Base-by-base conservation (phyloP, 2,797 vertebrate genomes). In the Mus spretus region DNA sequence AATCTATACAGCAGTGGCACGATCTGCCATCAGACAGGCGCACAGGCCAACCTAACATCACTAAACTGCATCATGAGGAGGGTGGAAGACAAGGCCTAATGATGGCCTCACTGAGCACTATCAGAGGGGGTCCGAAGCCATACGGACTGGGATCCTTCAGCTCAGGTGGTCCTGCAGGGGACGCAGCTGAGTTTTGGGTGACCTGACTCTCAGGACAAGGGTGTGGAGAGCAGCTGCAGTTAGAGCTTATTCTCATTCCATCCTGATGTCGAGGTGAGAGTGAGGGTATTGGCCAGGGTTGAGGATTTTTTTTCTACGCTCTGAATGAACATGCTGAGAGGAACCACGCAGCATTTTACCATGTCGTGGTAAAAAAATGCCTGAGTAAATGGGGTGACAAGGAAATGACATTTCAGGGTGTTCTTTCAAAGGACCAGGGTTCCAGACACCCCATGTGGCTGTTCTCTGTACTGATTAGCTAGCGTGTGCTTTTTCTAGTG, bases 1-100 rank as follows among this genome's bases (percentile, higher is more conserved):
- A 99, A 99, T 99, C 99, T 98, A 99, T 99, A 99, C 93, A 34
- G 26, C 37, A 19, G n/a, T 26, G 12, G 55, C 19, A 22, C 55
- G 22, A 15, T 61, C 72, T 61, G 37, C 55, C 86, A 77, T 40
- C 37, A 57, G 37, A 31, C 26, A 4, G 9, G 50, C 2, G 1
- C 86, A 55, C 9, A 20, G 55, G 53, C 53, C 70, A 40, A 40
- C n/a, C 15, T 31, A 44, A 63, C 31, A 6, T 50, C 13, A 17
- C 75, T n/a, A 31, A 63, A 77, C 74, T 78, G 74, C 31, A 26
- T 89, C 74, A 63, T 13, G 72, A 75, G 85, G 14, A 28, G 86
- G 26, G 26, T 59, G 55, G 70, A 61, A 89, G 55, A 34, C 55
- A 57, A 59, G 55, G 70, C 72, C 55, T 75, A 75, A 89, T 31